Conservation (phyloP, 1,140 invertebrate species). For the Procambarus virginalis region DNA sequence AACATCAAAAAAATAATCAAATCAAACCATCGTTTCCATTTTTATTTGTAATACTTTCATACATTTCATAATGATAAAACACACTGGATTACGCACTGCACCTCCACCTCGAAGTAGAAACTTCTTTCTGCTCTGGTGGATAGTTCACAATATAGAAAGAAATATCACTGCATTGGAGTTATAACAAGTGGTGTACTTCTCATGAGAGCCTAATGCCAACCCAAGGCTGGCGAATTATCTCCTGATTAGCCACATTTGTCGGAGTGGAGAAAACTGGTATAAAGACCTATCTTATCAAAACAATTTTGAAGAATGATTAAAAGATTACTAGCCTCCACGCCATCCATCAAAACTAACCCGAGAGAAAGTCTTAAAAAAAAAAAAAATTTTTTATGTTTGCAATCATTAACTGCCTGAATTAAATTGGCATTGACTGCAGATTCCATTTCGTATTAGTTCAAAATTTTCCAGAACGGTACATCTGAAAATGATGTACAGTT, state of each 20-base stretch:
- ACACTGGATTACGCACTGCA: constrained; percentile 45
- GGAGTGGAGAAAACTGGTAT: constrained; percentile 16
- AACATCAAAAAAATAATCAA: neutral
- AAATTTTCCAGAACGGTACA: neutral
- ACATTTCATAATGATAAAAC: constrained; percentile 49
- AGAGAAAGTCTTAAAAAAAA: neutral
- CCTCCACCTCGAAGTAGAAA: constrained; percentile 27
- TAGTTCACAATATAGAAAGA: neutral
- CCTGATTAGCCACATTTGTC: neutral
- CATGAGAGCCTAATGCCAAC: neutral
- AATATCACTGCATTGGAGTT: constrained; percentile 23
- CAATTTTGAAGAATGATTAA: neutral
- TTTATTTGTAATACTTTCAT: constrained; percentile 50
- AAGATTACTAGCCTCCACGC: constrained; percentile 17
- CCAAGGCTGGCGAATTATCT: neutral
- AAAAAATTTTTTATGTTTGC: neutral
- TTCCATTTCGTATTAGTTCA: neutral
- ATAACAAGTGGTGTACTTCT: constrained; percentile 4
- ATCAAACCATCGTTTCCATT: constrained; percentile 5
- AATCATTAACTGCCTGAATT: neutral
- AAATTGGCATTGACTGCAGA: neutral
- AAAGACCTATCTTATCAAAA: constrained; percentile 18
- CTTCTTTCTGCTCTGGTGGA: constrained; percentile 13
- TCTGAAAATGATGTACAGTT: neutral
- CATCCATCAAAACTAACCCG: neutral